phyloP scores from a whole-genome alignment of 2,113 vertebrate genomes.

The Oxyruncus cristatus region DNA sequence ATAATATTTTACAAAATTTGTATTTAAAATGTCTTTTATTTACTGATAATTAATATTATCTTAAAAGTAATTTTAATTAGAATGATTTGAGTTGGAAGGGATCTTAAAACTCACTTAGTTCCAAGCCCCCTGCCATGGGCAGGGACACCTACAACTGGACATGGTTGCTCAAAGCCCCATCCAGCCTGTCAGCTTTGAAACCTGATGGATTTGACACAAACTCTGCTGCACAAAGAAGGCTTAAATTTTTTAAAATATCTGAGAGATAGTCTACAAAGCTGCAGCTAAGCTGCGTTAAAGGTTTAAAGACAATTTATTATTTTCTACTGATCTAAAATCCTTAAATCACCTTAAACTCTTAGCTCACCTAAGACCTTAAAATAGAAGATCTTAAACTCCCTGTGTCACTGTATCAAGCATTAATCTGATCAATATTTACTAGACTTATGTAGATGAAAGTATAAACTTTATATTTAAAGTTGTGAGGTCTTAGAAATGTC shows the following conservation, averaged over 20 bases:
- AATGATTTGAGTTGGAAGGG: not conserved
- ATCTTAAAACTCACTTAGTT: not conserved
- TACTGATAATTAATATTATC: not conserved
- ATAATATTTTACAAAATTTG: not conserved
- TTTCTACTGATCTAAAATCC: conserved; percentile 34
- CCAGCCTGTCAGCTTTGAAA: not conserved
- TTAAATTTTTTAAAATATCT: not conserved
- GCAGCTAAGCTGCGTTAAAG: not conserved
- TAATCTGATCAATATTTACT: conserved; percentile 27
- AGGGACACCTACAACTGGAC: not conserved
- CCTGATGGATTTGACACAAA: not conserved
- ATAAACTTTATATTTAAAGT: not conserved
- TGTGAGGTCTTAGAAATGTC: not conserved
- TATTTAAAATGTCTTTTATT: not conserved
- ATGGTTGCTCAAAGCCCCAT: not conserved
- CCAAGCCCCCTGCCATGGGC: not conserved
- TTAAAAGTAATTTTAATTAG: not conserved
- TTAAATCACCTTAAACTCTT: conserved; percentile 37
- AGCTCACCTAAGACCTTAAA: conserved; percentile 9
- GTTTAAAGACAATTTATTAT: conserved; percentile 32
- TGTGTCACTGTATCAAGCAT: not conserved
- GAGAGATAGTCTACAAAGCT: not conserved
- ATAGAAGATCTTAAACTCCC: not conserved
- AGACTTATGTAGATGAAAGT: conserved; percentile 10
- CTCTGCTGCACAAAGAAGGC: not conserved